Percentiles rank a stretch among this genome's conserved stretches.
Conservation (phyloP, 2,888 invertebrate genomes). For the Xestia ashworthii region DNA sequence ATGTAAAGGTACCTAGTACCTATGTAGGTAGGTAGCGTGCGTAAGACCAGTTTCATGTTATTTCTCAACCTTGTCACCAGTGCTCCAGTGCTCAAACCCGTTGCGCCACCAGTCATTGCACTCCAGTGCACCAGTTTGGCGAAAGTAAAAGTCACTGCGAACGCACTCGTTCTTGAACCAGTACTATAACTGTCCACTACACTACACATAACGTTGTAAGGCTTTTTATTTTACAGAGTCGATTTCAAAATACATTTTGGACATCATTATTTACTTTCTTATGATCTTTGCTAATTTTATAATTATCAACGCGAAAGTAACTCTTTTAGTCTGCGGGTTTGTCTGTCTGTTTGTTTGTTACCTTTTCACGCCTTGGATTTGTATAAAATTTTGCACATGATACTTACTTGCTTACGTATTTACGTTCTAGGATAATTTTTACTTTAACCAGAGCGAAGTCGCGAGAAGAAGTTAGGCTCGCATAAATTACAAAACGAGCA, state of each 20-base stretch:
- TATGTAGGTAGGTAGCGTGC: constrained; percentile 69
- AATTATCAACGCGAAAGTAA: neutral
- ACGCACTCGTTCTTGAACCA: constrained; percentile 72
- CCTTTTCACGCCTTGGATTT: neutral
- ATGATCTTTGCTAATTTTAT: neutral
- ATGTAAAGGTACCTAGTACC: constrained; percentile 62
- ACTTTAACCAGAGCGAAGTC: neutral
- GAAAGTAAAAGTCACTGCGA: constrained; percentile 85
- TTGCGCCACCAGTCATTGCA: constrained; percentile 79
- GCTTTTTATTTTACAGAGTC: constrained; percentile 12
- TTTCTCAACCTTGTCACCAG: constrained; percentile 89
- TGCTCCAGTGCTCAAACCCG: constrained; percentile 85
- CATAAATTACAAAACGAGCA: constrained; percentile 4
- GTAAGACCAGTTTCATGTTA: constrained; percentile 76
- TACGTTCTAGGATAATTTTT: neutral
- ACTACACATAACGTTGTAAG: constrained; percentile 24
- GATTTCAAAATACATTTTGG: neutral
- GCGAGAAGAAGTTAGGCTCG: neutral
- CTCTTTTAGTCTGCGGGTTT: neutral
- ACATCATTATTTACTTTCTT: neutral
- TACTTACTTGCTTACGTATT: neutral
- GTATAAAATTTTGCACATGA: neutral
- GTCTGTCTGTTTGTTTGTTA: neutral
- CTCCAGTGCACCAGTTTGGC: constrained; percentile 83
- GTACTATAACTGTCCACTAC: constrained; percentile 56